Evolutionary conservation across 2,888 invertebrate species (phyloP).

Genomic region (Bruchidius siliquastri): DNA sequence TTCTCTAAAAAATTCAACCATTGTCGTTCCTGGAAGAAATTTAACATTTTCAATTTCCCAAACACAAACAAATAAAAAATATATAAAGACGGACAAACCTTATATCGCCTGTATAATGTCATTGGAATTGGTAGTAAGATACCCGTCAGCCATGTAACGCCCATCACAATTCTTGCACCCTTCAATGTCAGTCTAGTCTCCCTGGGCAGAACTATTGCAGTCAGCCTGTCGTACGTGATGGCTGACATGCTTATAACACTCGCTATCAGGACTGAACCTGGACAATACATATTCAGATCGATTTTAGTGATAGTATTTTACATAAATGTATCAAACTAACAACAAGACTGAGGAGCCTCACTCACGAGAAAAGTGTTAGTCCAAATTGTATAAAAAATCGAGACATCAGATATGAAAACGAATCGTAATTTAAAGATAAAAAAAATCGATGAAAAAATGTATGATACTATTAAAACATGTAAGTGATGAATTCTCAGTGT

Average conservation of each 20-base stretch:
- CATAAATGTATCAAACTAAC: too few species aligned
- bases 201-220: constrained; percentile 70
- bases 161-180: constrained; percentile 61
- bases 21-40: constrained; percentile 56
- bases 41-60: background rate
- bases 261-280: constrained; percentile 67
- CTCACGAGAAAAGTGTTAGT: too few species aligned
- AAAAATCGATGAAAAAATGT: too few species aligned
- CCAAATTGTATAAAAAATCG: too few species aligned
- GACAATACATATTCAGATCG: too few species aligned
- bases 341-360: too few species aligned
- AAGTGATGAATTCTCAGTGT: too few species aligned
- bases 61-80: background rate
- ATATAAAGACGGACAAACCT: constrained; percentile 41
- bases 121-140: constrained; percentile 61
- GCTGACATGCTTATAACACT: constrained; percentile 73
- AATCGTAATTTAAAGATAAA: too few species aligned
- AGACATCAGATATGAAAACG: too few species aligned
- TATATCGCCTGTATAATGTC: constrained; percentile 58
- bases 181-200: constrained; percentile 64
- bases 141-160: constrained; percentile 63
- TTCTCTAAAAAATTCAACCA: constrained; percentile 74
- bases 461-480: too few species aligned
- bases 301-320: too few species aligned
- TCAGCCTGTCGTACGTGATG: constrained; percentile 78